A percentile compares a stretch with the other conserved stretches of the same genome.
Conservation (phyloP, 1,140 invertebrate genomes). For the Dendroctonus valens region DNA sequence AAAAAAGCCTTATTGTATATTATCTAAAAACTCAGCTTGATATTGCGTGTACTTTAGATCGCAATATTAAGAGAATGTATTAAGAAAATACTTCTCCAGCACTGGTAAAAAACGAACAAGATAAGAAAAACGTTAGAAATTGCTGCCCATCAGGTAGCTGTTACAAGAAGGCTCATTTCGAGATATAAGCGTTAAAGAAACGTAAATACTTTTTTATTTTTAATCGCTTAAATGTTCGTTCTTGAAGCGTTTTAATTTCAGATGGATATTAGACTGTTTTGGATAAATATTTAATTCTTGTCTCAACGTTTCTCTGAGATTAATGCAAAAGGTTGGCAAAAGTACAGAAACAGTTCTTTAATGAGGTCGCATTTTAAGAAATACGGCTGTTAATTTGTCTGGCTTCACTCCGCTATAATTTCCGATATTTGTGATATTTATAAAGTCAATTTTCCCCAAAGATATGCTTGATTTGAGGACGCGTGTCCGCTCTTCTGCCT, state of each 20-base stretch:
- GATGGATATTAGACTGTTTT: constrained; percentile 22
- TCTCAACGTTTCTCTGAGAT: constrained; percentile 1
- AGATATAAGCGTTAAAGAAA: constrained; percentile 18
- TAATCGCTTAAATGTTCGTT: constrained; percentile 14
- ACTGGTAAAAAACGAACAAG: no score
- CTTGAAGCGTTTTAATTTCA: constrained; percentile 20
- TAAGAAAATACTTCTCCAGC: no score
- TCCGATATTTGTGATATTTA: not conserved
- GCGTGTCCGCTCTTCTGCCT: constrained; percentile 22
- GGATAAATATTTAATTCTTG: constrained; percentile 23
- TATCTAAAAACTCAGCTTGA: no score
- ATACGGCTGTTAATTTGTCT: not conserved
- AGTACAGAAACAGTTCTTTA: constrained; percentile 6
- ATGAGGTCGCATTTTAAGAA: constrained; percentile 4
- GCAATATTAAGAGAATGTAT: no score
- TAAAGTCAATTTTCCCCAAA: constrained; percentile 15
- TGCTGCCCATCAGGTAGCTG: constrained; percentile 2
- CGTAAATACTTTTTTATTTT: constrained; percentile 21
- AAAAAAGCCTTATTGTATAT: no score
- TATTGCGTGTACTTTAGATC: no score
- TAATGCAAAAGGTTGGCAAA: constrained; percentile 6
- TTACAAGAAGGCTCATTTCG: constrained; percentile 15
- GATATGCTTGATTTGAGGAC: constrained; percentile 22
- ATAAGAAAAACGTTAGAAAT: not conserved
- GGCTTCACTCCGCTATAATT: not conserved